Evolutionary conservation across 92 coral and sea anemone species (phyloP), one percentile per base, ranked within the genome.

Genomic region (Scolanthus callimorphus): DNA sequence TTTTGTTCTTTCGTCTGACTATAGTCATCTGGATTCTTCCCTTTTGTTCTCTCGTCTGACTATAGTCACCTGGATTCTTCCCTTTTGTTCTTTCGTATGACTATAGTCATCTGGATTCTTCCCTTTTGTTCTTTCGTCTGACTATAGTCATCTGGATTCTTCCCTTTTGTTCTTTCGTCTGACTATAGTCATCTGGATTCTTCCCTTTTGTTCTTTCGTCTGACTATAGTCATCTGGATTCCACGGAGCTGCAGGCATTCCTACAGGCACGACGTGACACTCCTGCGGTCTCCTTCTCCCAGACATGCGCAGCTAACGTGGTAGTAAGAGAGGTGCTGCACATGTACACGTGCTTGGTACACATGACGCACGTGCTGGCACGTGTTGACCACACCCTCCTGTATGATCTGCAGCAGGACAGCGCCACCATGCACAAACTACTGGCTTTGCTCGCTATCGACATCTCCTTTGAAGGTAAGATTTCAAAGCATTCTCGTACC

Each of bases 361-460:
- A 31, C 39, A 17, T 60, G 50, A 51, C 69, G 4, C 67, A 70
- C 44, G 60, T 71, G 25, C 47, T 79, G 13, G 65, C 76, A 66
- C 73, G 64, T 49, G 50, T 60, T 49, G 86, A 86, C 79, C 95
- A 78, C 39, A 46, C 83, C 25, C 54, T 83, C 17, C 54, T 51
- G 57, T 83, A 59, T 53, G 88, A 79, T 26, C 70, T 94, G 19
- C 85, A 80, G 15, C 90, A 94, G 70, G 87, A 79, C 67, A 50
- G 44, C 15, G 48, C 34, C 39, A 61, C 81, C 20, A 62, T 94
- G 64, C 84, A 78, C 59, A 69, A 71, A 34, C 57, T 84, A 21
- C 60, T 84, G 75, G 57, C 55, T 2, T 49, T 88, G 48, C 70
- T 70, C 60, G 60, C 73, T 27, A 60, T 84, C 1, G 68, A 64